Evolutionary conservation across 2,888 invertebrate genomes (phyloP), one percentile per base, ranked within the genome.

Genomic region (Bugulina stolonifera): DNA sequence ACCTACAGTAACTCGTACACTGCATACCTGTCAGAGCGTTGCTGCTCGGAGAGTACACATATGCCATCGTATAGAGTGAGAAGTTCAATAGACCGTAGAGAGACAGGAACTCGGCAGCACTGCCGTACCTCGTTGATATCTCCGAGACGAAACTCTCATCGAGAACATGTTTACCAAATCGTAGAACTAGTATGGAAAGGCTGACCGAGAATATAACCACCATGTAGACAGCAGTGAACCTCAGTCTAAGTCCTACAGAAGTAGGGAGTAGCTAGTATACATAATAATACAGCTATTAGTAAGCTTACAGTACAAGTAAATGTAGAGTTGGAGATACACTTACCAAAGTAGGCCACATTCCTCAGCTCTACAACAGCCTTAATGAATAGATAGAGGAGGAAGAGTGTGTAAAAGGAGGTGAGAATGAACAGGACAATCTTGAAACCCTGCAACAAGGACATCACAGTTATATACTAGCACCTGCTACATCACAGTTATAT

Each of bases 341-440:
- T 87, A 96, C 96, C 96, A 86, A 98, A 97, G 86, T 92, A 97
- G 75, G 97, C 96, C 96, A 98, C 96, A 54, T 93, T 92, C 80
- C 95, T 88, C 71, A 98, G 87, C 86, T 98, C 97, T 75, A 92
- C 93, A 84, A 95, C 97, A 29, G 97, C 94, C 81, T 91, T 89
- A 73, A 96, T 86, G 77, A 96, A 89, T 75, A 97, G 87, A 79
- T 93, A 88, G 32, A 90, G 83, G 78, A 97, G 87, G 86, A 95
- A 96, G 58, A 93, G 86, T 77, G 95, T 87, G 84, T 97, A 97
- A 78, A 94, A 84, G 71, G 90, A 89, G 74, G 93, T 90, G 77
- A 92, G 90, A 71, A 91, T 89, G 84, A 93, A 93, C 88, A 96
- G 95, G 85, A 93, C 92, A 75, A 92, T 88, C 86, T 95, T 94